Conservation (phyloP, 1,140 invertebrate species). For the Eurosta solidaginis region DNA sequence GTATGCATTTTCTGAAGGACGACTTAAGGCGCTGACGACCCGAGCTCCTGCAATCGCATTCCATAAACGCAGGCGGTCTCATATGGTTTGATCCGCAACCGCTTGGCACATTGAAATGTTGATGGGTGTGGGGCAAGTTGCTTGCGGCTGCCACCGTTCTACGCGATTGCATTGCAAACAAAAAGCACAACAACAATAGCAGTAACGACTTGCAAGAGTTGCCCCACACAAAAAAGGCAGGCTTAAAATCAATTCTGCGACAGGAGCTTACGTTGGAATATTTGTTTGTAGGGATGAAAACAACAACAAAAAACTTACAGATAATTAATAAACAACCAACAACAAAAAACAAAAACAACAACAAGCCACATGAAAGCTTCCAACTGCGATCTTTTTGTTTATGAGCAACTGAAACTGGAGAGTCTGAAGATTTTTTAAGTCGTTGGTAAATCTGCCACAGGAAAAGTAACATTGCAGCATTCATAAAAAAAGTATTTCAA, state of each 20-base stretch:
- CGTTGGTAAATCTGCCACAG: not conserved
- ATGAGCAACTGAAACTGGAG: not conserved
- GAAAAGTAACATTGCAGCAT: not conserved
- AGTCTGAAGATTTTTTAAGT: not conserved
- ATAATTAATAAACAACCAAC: not conserved
- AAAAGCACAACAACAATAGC: not conserved
- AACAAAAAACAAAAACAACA: not conserved
- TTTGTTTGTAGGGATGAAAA: not conserved
- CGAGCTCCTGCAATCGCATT: too few species aligned
- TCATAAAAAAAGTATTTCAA: not conserved
- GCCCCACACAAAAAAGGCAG: not conserved
- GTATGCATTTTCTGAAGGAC: too few species aligned
- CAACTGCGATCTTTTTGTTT: not conserved
- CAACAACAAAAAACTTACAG: not conserved
- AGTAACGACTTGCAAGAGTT: not conserved
- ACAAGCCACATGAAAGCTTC: not conserved
- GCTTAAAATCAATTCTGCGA: not conserved
- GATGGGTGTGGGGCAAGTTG: conserved; percentile 22
- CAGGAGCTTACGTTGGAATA: not conserved
- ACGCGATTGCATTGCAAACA: conserved; percentile 13
- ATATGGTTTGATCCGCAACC: not conserved
- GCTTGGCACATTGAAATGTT: conserved; percentile 21
- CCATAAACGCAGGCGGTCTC: not conserved
- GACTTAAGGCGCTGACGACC: too few species aligned
- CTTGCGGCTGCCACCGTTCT: conserved; percentile 30